These are phyloP conservation scores for Agrypnia vestita DNA, from an alignment of 1,140 invertebrate genomes.

Conservation along the genomic window DNA sequence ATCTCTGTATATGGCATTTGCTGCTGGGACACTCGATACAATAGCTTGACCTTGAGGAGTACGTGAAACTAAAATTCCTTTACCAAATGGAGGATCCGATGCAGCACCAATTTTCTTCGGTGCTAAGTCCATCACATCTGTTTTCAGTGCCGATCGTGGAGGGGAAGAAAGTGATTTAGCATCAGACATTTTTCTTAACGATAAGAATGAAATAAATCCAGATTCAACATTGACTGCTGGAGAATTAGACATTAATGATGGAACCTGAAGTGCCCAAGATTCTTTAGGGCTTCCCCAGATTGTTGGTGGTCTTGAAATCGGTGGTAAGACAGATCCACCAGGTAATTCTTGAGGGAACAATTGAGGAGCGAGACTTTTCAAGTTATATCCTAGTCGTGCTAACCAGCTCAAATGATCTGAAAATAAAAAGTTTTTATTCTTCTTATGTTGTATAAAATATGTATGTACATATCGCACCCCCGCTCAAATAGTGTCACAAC, in stretches of 20 bases:
- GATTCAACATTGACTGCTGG: constrained; percentile 81
- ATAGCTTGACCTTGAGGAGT: constrained; percentile 85
- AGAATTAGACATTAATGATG: constrained; percentile 70
- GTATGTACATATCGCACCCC: too few species aligned
- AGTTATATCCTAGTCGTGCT: constrained; percentile 85
- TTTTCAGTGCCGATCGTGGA: constrained; percentile 82
- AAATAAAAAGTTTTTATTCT: constrained; percentile 55
- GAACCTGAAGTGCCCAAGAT: constrained; percentile 69
- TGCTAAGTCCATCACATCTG: constrained; percentile 81
- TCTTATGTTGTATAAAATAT: too few species aligned
- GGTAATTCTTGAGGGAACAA: constrained; percentile 80
- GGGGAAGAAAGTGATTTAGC: constrained; percentile 82
- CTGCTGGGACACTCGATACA: constrained; percentile 88
- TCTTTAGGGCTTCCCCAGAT: constrained; percentile 75
- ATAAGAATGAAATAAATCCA: constrained; percentile 85
- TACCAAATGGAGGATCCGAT: constrained; percentile 91
- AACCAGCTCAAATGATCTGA: constrained; percentile 91
- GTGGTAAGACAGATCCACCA: constrained; percentile 76
- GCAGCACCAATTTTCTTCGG: constrained; percentile 82
- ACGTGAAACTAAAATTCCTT: constrained; percentile 90
- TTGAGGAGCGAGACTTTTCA: constrained; percentile 91
- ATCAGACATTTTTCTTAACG: constrained; percentile 82
- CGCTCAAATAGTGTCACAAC: too few species aligned
- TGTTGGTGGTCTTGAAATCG: constrained; percentile 74
- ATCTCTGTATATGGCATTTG: constrained; percentile 91